Conservation (phyloP, 1,140 invertebrate species). For the Heliconius hewitsoni region DNA sequence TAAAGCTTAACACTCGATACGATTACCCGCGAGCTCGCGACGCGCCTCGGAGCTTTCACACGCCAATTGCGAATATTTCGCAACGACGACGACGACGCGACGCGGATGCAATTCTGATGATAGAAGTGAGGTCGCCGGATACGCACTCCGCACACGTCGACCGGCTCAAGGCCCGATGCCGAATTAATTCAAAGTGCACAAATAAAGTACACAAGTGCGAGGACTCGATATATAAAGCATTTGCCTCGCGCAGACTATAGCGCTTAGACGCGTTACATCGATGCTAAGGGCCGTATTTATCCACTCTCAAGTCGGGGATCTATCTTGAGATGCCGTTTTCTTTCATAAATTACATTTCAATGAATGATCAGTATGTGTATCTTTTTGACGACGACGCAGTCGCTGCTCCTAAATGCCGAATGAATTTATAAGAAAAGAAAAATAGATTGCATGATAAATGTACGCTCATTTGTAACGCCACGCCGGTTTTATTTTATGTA, state of each 20-base stretch:
- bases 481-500: background rate
- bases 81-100: conserved; percentile 26
- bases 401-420: background rate
- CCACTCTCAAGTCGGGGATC: no score
- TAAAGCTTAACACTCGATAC: conserved; percentile 26
- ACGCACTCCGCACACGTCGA: conserved; percentile 16
- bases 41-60: conserved; percentile 35
- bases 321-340: no score
- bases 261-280: background rate
- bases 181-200: conserved; percentile 7
- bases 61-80: conserved; percentile 37
- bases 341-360: no score
- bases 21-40: conserved; percentile 16
- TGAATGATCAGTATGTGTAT: background rate
- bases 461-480: background rate
- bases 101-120: conserved; percentile 39
- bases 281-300: no score
- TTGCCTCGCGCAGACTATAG: background rate
- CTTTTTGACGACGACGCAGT: background rate
- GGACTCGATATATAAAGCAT: background rate
- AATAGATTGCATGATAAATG: background rate
- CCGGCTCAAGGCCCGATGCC: conserved; percentile 14
- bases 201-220: background rate
- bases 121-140: conserved; percentile 32
- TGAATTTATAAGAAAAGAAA: background rate